Percentiles rank a stretch among this genome's conserved stretches.
Conservation (phyloP, 2,797 vertebrate species). For the Siniperca obscura region DNA sequence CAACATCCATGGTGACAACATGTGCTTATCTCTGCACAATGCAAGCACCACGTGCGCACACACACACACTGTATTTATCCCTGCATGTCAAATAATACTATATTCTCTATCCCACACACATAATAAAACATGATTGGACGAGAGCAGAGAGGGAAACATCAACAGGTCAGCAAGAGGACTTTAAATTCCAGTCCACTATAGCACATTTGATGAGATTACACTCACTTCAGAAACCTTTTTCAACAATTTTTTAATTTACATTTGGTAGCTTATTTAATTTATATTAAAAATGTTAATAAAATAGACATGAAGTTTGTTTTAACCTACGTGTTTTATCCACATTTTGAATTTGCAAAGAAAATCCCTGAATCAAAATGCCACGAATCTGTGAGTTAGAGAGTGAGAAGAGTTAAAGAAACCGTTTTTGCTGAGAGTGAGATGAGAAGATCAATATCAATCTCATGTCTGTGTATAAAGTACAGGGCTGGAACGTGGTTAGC, state of each 20-base stretch:
- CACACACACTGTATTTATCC: constrained; percentile 34
- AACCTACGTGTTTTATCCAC: not conserved
- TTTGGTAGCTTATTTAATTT: not conserved
- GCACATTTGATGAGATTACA: not conserved
- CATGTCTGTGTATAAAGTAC: not conserved
- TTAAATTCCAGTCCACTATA: not conserved
- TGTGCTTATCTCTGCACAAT: constrained; percentile 30
- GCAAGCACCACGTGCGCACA: not conserved
- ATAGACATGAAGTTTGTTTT: not conserved
- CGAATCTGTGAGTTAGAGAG: not conserved
- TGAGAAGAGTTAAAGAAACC: not conserved
- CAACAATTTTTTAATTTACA: not conserved
- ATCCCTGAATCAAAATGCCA: not conserved
- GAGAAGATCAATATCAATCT: not conserved
- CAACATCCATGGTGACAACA: not conserved
- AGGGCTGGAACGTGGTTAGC: not conserved
- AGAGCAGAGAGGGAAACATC: constrained; percentile 2
- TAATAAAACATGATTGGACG: not conserved
- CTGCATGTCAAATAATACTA: constrained; percentile 14
- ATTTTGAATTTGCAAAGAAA: not conserved
- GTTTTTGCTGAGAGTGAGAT: not conserved
- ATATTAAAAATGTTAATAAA: not conserved
- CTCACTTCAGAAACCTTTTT: not conserved
- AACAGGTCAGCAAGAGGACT: constrained; percentile 2
- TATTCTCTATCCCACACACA: not conserved